These are phyloP conservation scores for Caracal caracal DNA, from an alignment of 2,113 vertebrate genomes.

Conservation along the genomic window DNA sequence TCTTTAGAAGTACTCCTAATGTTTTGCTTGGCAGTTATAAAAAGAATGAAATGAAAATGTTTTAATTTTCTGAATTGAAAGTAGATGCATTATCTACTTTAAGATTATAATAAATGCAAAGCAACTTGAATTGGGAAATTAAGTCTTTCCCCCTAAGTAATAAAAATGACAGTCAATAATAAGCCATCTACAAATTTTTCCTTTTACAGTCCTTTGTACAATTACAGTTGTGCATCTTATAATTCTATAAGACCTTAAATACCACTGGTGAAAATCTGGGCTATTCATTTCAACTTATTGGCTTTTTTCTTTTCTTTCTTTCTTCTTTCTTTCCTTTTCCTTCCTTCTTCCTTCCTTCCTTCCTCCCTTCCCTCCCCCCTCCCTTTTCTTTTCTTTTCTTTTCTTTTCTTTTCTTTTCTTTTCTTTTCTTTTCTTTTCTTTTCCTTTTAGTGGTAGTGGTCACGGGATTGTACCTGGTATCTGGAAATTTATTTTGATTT, in stretches of 20 bases:
- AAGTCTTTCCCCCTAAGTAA: constrained; percentile 9
- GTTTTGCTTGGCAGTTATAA: background rate
- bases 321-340: too few relatives aligned
- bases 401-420: background rate
- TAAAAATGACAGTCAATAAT: constrained; percentile 30
- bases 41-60: constrained; percentile 23
- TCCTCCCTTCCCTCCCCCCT: too few relatives aligned
- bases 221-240: background rate
- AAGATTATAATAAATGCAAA: constrained; percentile 6
- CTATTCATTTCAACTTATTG: background rate
- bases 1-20: background rate
- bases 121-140: constrained; percentile 31
- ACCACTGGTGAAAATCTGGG: background rate
- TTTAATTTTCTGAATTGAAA: constrained; percentile 47
- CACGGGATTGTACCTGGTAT: too few relatives aligned
- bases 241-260: background rate
- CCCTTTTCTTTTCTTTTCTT: background rate
- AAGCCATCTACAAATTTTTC: background rate
- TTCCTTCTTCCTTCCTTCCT: too few relatives aligned
- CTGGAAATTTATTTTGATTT: background rate
- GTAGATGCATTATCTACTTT: background rate
- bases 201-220: background rate
- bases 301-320: background rate
- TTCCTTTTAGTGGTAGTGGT: too few relatives aligned
- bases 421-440: background rate